Conservation (phyloP, 2,113 vertebrate genomes). For the Alethe castanea region DNA sequence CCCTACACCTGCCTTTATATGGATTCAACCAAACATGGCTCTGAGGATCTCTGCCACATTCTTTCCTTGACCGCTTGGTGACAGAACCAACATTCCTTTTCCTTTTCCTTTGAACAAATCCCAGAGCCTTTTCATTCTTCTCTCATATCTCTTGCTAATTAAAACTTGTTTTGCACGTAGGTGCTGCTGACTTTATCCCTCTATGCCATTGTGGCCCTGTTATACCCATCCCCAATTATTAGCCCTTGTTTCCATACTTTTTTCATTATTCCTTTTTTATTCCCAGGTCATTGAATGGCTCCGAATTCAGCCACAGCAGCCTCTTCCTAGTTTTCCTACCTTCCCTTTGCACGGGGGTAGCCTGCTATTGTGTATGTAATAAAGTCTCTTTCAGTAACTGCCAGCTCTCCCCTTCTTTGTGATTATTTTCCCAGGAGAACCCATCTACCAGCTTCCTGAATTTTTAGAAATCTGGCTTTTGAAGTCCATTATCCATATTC, state of each 20-base stretch:
- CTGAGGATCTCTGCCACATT: accelerated
- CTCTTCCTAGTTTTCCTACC: constrained; percentile 11
- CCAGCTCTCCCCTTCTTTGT: constrained; percentile 49
- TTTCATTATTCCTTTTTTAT: neutral
- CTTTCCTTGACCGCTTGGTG: neutral
- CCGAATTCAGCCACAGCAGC: neutral
- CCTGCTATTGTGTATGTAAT: constrained; percentile 18
- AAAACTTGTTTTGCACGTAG: neutral
- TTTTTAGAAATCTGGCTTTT: constrained; percentile 13
- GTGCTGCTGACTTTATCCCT: neutral
- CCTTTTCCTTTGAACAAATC: neutral
- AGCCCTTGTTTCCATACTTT: neutral
- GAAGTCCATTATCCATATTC: neutral
- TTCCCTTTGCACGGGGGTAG: neutral
- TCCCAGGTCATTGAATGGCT: neutral
- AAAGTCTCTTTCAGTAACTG: constrained; percentile 22
- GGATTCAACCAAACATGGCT: neutral
- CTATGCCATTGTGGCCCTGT: neutral
- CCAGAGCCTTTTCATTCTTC: neutral
- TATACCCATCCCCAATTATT: neutral
- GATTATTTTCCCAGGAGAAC: constrained; percentile 38
- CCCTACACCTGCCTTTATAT: neutral
- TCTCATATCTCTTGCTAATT: neutral
- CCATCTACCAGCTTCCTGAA: constrained; percentile 24
- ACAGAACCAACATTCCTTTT: neutral